Evolutionary conservation across 2,113 vertebrate species (phyloP), one percentile per base, ranked within the genome.

Genomic region (Gallinago jamesoni): DNA sequence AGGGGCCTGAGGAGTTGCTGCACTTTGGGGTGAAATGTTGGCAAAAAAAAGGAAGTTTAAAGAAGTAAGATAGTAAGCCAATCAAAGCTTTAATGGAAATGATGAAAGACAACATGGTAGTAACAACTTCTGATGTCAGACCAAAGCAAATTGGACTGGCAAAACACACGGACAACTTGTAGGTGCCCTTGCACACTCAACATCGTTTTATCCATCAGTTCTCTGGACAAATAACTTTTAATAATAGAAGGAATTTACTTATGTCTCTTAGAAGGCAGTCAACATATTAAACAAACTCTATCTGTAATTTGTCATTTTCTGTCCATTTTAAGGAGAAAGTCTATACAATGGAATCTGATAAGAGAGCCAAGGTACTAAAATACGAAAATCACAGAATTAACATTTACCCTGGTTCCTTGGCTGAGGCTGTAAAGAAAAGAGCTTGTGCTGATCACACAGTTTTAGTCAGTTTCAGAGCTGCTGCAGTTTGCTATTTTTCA

Each of bases 321-420:
- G 68, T 81, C 85, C 8, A 84, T 96, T 97, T 92, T 85, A 45
- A 87, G 62, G 22, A 91, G 60, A 80, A 96, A 83, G 18, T 82
- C 72, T 78, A 14, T 67, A 52, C 56, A 95, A 93, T 31, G 31
- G 39, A 33, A 93, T 88, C 10, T 66, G n/a, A 92, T 95, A 95
- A 92, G 56, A 92, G 8, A 97, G 20, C 5, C 37, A 87, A 96
- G 43, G 83, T 90, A 82, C 45, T 94, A 92, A 95, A 97, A 89
- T 77, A 90, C 56, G 41, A 95, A 97, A 97, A 96, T 92, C 86
- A 95, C 17, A 95, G 55, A 90, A 96, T 95, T 97, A 92, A 7
- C 31, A 88, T 96, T 96, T 96, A 92, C 85, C 73, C 84, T 84
- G 86, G 88, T 91, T 94, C 72, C 8, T 97, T 53, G 72, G 52